These are phyloP conservation scores for Bombyx huttoni DNA, from an alignment of 2,888 invertebrate genomes.

Conservation along the genomic window DNA sequence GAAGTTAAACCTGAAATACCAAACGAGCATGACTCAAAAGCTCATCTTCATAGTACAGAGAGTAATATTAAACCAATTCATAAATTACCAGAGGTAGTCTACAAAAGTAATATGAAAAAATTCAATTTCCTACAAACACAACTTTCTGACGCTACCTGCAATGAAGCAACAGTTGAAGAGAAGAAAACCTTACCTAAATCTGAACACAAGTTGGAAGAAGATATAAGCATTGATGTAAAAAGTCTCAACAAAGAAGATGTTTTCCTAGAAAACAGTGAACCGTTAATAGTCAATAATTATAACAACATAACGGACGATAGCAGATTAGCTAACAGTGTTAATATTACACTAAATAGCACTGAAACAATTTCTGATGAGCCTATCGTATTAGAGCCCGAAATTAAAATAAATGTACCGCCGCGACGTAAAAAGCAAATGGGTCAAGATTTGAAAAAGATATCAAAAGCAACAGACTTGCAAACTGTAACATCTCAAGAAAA, in stretches of 20 bases:
- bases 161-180: slow-evolving; percentile 21
- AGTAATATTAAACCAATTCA: slow-evolving; percentile 14
- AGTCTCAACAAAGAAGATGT: slow-evolving; percentile 10
- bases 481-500: slow-evolving; percentile 11
- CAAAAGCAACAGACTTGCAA: slow-evolving; percentile 14
- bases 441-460: slow-evolving; percentile 22
- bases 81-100: slow-evolving; percentile 35
- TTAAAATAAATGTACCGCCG: slow-evolving; percentile 53
- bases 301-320: slow-evolving; percentile 55
- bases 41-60: slow-evolving; percentile 12
- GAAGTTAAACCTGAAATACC: slow-evolving; percentile 26
- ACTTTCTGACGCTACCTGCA: slow-evolving; percentile 28
- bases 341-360: slow-evolving; percentile 13
- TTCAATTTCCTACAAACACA: slow-evolving; percentile 61
- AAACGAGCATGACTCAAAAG: slow-evolving; percentile 24
- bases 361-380: slow-evolving; percentile 13
- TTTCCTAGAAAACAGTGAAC: slow-evolving; percentile 8
- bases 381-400: slow-evolving; percentile 27
- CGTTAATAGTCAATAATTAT: slow-evolving; percentile 21
- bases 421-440: slow-evolving; percentile 43
- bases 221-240: slow-evolving; percentile 12
- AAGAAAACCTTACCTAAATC: slow-evolving; percentile 17
- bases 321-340: slow-evolving; percentile 41
- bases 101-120: slow-evolving; percentile 53
- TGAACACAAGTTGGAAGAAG: slow-evolving; percentile 23